phyloP scores from a whole-genome alignment of 2,797 vertebrate genomes.

The Sebastes ruberrimus region DNA sequence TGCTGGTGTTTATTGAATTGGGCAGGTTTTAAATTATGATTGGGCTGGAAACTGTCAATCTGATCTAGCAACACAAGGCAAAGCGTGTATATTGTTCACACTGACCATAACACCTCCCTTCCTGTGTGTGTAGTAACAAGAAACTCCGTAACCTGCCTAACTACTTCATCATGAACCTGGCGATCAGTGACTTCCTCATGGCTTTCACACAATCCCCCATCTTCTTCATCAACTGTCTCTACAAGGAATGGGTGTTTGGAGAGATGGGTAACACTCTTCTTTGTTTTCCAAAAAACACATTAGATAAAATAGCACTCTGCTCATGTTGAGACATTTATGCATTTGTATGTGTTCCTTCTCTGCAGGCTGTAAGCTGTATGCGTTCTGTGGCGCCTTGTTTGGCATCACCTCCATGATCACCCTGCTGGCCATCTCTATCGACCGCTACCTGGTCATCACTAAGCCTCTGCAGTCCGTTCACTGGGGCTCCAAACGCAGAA shows the following conservation, averaged over 20 bases:
- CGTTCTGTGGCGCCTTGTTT: constrained; percentile 94
- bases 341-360: background rate
- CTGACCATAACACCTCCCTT: background rate
- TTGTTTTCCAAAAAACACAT: background rate
- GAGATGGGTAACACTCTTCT: constrained; percentile 83
- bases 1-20: background rate
- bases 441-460: constrained; percentile 94
- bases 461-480: constrained; percentile 88
- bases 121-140: constrained; percentile 84
- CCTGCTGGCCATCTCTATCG: constrained; percentile 91
- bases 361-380: constrained; percentile 89
- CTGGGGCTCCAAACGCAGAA: constrained; percentile 86
- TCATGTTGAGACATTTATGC: background rate
- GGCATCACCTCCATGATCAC: constrained; percentile 96
- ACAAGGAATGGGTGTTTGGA: constrained; percentile 93
- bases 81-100: background rate
- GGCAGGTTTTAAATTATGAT: background rate
- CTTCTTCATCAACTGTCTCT: constrained; percentile 92
- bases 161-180: constrained; percentile 91
- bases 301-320: background rate
- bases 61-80: background rate
- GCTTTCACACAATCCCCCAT: constrained; percentile 91
- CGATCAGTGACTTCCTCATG: constrained; percentile 93
- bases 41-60: background rate
- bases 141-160: constrained; percentile 90